Evolutionary conservation across 2,888 invertebrate species (phyloP), one percentile per base, ranked within the genome.

Genomic region (Chromoteleia sp.): DNA sequence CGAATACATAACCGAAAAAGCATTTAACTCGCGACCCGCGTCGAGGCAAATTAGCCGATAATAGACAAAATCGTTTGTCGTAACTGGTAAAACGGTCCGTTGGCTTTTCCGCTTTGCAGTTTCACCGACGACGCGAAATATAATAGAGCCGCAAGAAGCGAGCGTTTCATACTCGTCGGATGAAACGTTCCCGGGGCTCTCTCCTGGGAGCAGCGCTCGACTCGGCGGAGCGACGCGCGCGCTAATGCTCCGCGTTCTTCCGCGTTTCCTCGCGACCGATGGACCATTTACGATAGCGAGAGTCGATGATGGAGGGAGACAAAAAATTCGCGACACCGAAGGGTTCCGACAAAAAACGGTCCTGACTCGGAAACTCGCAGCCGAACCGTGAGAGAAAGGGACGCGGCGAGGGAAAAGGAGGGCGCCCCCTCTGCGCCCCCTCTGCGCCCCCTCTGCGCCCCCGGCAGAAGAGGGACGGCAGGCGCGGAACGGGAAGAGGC

Each of bases 101-200:
- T 79, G 74, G 74, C 74, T 79, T 79, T 73, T 73, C 45, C 73
- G 73, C 78, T 79, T 79, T 79, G 68, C 74, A 74, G 79, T 79
- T 68, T 15, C 45, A 52, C 54, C 68, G 68, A 68, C 61, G 68
- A 71, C 65, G 61, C 25, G 61, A 54, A 74, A 74, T 68, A 74
- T 74, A 74, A 79, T 74, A 74, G 41, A 74, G 67, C 48, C 68
- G 61, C 67, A 74, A 79, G 79, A 68, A 79, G 67, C 74, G 56
- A 79, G 61, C 68, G 74, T 79, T 79, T 79, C 65, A 73, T 76
- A 70, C 70, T 75, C 52, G 77, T 54, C 67, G 68, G 75, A 70
- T 75, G 81, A 81, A 81, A 81, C 41, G 78, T 73, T 70, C 48
- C 36, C 43, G 70, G 19, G 4, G 36, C 54, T 61, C 77, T 61